Evolutionary conservation across 2,113 vertebrate species (phyloP), one percentile per base, ranked within the genome.

Genomic region (Carassius gibelio): DNA sequence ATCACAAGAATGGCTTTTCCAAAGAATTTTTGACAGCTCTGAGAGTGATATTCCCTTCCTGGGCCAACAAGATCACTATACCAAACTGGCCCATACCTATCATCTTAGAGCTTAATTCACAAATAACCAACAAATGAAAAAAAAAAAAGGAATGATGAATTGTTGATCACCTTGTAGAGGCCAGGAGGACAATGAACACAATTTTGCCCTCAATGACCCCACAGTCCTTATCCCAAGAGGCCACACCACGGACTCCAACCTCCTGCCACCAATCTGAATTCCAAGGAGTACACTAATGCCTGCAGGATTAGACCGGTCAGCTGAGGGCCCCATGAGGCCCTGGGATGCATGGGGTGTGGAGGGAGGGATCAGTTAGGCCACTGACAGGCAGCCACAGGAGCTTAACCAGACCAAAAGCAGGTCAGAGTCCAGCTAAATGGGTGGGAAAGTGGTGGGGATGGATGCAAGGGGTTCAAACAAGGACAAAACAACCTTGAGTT

Each of bases 241-340:
- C 61, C 48, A 38, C 59, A 30, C 64, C 14, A n/a, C 26, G 59
- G 36, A 48, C 74, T 84, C 66, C 59, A 76, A 42, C 38, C 72
- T 77, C 61, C 61, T 66, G 36, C 30, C 71, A 76, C 50, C 75
- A 59, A 72, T 76, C 45, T 71, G 66, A 82, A 84, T 87, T 82
- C 68, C 86, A 38, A 78, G 64, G 71, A 81, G 84, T 17, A 50
- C 13, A 57, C 84, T 89, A 64, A 84, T 84, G 57, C 82, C 75
- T 81, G 23, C 64, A 36, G 68, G 86, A 86, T 89, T 89, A 89
- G 5, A 8, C 9, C 23, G 61, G 84, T 89, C 81, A 84, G 84
- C 74, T 79, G 59, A 84, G 69, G 75, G 50, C 72, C 81, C 72
- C 71, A 76, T 26, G 36, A 87, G 75, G 64, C 59, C 34, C 69